Conservation (phyloP, 2,113 vertebrate genomes). For the Solea solea region DNA sequence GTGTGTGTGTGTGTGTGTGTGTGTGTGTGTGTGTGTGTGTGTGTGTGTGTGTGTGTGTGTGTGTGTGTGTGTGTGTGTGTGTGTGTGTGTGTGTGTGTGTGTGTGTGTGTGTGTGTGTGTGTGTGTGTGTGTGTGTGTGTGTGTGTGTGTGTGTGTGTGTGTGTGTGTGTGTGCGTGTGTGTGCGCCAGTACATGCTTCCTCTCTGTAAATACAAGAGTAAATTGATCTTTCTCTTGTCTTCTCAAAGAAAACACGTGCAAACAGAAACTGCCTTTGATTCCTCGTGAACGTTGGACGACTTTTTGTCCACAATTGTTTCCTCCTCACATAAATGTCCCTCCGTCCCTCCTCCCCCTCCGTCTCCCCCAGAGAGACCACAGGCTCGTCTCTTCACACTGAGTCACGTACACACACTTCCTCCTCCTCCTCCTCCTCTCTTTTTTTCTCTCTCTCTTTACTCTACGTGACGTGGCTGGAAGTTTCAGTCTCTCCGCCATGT, state of each 20-base stretch:
- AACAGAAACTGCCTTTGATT: not conserved
- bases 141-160: not conserved
- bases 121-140: constrained; percentile 8
- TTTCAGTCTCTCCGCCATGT: constrained; percentile 28
- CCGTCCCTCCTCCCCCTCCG: not conserved
- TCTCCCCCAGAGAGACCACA: constrained; percentile 25
- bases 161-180: not conserved
- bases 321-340: not conserved
- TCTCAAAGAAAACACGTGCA: not conserved
- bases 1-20: not conserved
- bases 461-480: constrained; percentile 23
- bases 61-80: not conserved
- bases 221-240: constrained; percentile 30
- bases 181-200: constrained; percentile 5
- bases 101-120: constrained; percentile 6
- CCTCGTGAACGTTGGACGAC: not conserved
- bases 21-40: not conserved
- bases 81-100: not conserved
- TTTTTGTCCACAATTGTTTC: not conserved
- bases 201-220: constrained; percentile 43
- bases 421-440: constrained; percentile 22
- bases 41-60: constrained; percentile 4
- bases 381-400: constrained; percentile 34
- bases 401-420: constrained; percentile 57
- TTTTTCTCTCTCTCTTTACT: not conserved